A percentile compares a stretch with the other conserved stretches of the same genome.
Conservation (phyloP, 2,888 invertebrate species). For the Oeneis ivallda region DNA sequence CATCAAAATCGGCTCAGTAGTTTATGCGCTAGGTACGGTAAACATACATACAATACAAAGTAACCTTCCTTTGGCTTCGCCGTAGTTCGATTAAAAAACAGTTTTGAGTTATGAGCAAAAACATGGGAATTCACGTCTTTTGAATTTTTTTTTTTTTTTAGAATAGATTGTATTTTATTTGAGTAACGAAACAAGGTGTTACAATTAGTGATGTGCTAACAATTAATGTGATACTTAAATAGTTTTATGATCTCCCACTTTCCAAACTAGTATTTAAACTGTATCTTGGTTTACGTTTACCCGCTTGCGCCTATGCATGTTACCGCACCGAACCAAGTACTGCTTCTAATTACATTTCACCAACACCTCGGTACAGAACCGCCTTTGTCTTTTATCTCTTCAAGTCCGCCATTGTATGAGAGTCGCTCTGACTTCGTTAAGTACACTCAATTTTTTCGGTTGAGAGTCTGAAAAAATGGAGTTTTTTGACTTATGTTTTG, state of each 20-base stretch:
- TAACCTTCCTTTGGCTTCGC: too few species aligned
- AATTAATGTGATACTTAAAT: too few species aligned
- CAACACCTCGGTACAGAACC: slow-evolving; percentile 26
- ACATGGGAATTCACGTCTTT: too few species aligned
- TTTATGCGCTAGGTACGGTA: not conserved
- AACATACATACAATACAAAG: not conserved
- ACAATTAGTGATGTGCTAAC: too few species aligned
- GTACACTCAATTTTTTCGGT: slow-evolving; percentile 20
- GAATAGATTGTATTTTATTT: too few species aligned
- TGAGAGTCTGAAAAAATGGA: slow-evolving; percentile 8
- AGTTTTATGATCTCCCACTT: too few species aligned
- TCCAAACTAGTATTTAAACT: too few species aligned
- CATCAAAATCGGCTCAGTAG: not conserved
- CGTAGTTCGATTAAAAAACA: too few species aligned
- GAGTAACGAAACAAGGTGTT: too few species aligned
- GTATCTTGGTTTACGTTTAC: too few species aligned
- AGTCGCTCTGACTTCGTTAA: slow-evolving; percentile 25
- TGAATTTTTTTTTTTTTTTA: too few species aligned
- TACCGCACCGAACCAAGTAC: slow-evolving; percentile 23
- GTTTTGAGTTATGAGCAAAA: too few species aligned
- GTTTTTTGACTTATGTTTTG: slow-evolving; percentile 1
- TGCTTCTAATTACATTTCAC: slow-evolving; percentile 41
- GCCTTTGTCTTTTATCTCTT: slow-evolving; percentile 36
- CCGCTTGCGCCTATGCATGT: slow-evolving; percentile 19
- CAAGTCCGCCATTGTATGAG: slow-evolving; percentile 28